Conservation (phyloP, 1,140 invertebrate species). For the Drosophila pectinifera region DNA sequence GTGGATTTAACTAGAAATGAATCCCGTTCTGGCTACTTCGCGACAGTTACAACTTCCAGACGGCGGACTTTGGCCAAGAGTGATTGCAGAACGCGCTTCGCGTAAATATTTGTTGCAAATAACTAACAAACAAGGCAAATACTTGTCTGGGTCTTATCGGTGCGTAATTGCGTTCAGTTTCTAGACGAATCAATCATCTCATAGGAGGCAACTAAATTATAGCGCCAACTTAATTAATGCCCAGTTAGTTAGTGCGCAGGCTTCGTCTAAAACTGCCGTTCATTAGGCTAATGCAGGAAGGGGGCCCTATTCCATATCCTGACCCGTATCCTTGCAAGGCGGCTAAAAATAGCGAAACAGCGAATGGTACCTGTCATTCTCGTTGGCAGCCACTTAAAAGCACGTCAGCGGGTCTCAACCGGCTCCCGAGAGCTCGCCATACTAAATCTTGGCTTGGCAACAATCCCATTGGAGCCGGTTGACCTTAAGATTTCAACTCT, state of each 20-base stretch:
- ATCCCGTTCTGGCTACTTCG: constrained; percentile 19
- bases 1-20: background rate
- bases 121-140: constrained; percentile 13
- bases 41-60: constrained; percentile 38
- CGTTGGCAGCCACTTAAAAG: constrained; percentile 8
- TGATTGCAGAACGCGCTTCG: constrained; percentile 14
- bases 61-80: constrained; percentile 45
- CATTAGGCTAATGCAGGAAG: constrained; percentile 49
- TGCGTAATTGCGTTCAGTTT: constrained; percentile 40
- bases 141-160: constrained; percentile 29
- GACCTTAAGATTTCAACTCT: constrained; percentile 58
- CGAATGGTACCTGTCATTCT: constrained; percentile 17
- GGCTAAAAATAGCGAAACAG: constrained; percentile 35
- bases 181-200: constrained; percentile 45
- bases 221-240: constrained; percentile 36
- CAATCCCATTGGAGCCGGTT: constrained; percentile 50
- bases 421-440: constrained; percentile 21
- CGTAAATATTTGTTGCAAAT: constrained; percentile 50
- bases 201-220: constrained; percentile 42
- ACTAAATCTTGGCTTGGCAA: constrained; percentile 27
- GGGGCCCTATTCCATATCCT: background rate
- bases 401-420: constrained; percentile 28
- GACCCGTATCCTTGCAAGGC: constrained; percentile 19
- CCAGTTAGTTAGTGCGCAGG: constrained; percentile 52
- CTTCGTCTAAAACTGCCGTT: constrained; percentile 14